phyloP scores from a whole-genome alignment of 2,113 vertebrate species.

The Colistium nudipinnis region DNA sequence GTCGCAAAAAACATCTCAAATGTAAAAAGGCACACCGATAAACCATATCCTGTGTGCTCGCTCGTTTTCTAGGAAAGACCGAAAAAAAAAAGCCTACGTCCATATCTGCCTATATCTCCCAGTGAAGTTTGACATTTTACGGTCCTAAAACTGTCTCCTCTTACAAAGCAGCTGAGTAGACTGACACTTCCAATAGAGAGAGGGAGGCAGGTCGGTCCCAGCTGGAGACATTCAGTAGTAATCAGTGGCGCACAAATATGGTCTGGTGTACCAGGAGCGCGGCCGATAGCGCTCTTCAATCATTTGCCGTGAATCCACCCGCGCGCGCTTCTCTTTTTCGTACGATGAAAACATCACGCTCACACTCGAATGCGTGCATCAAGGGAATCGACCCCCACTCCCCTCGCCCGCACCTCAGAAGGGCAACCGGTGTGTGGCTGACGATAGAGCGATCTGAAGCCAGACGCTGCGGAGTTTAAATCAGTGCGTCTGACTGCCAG shows the following conservation, averaged over 20 bases:
- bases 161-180: constrained; percentile 44
- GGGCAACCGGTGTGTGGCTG: constrained; percentile 38
- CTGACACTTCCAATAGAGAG: constrained; percentile 59
- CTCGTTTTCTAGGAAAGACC: constrained; percentile 13
- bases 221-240: constrained; percentile 61
- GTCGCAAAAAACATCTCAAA: too few relatives aligned
- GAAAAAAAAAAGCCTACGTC: constrained; percentile 13
- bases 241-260: constrained; percentile 59
- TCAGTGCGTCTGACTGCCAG: constrained; percentile 38
- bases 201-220: constrained; percentile 45
- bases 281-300: constrained; percentile 47
- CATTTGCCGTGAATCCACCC: constrained; percentile 42
- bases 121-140: constrained; percentile 66
- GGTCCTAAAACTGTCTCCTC: constrained; percentile 36
- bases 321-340: constrained; percentile 7
- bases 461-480: constrained; percentile 18
- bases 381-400: constrained; percentile 11
- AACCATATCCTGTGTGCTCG: not conserved
- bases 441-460: constrained; percentile 38
- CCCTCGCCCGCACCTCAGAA: too few relatives aligned
- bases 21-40: too few relatives aligned
- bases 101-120: constrained; percentile 23
- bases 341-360: constrained; percentile 49
- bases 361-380: constrained; percentile 28
- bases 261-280: constrained; percentile 38